These are phyloP conservation scores for Diarsia rubi DNA, from an alignment of 2,888 invertebrate species.

Conservation along the genomic window DNA sequence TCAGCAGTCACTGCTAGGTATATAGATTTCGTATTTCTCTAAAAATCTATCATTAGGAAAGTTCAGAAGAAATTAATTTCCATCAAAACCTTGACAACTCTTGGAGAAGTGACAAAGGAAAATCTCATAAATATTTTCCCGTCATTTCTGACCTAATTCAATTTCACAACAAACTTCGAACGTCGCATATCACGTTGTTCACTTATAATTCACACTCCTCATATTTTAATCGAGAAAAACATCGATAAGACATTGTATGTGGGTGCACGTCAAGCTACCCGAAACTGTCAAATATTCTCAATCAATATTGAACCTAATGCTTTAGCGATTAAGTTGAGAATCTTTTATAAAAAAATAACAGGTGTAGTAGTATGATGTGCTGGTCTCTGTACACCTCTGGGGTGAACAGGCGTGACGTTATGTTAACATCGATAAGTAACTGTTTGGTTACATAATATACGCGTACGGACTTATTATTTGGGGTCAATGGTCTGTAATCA, in stretches of 20 bases:
- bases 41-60: neutral
- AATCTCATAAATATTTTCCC: neutral
- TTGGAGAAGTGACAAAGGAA: neutral
- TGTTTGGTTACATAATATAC: constrained; percentile 24
- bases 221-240: constrained; percentile 41
- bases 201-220: constrained; percentile 35
- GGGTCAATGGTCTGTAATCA: constrained; percentile 43
- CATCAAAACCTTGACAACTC: neutral
- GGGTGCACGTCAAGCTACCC: too few relatives aligned
- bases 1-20: neutral
- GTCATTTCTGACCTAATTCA: constrained; percentile 14
- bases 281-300: too few relatives aligned
- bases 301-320: too few relatives aligned
- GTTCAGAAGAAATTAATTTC: neutral
- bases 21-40: neutral
- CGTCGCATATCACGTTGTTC: constrained; percentile 25
- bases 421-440: constrained; percentile 32
- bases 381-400: too few relatives aligned
- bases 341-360: too few relatives aligned
- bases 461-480: constrained; percentile 24
- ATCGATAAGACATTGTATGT: constrained; percentile 30
- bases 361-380: too few relatives aligned
- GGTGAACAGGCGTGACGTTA: neutral
- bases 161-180: constrained; percentile 21
- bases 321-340: too few relatives aligned